Conservation (phyloP, 1,140 invertebrate genomes). For the Schlechtendalia chinensis region DNA sequence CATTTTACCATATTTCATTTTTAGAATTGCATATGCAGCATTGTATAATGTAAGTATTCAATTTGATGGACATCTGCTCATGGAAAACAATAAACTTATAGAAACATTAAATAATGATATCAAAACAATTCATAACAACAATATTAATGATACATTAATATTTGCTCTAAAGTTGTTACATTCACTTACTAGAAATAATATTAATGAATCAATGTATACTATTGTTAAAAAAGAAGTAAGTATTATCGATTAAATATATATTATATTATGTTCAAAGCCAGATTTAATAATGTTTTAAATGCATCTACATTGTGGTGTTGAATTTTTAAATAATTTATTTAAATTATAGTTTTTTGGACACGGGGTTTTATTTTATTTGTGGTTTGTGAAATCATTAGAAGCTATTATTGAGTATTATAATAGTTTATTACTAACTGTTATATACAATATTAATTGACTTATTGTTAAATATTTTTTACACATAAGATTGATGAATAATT, state of each 20-base stretch:
- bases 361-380: not conserved
- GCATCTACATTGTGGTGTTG: too few species aligned
- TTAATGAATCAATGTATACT: constrained; percentile 3
- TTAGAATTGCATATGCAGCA: not conserved
- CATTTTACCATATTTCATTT: not conserved
- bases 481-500: not conserved
- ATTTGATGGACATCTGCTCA: constrained; percentile 13
- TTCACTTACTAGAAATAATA: not conserved
- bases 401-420: not conserved
- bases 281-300: not conserved
- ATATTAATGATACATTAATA: not conserved
- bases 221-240: constrained; percentile 19
- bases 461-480: not conserved
- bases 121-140: not conserved
- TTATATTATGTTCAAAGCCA: not conserved
- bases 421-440: not conserved
- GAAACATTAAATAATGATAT: constrained; percentile 15
- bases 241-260: not conserved
- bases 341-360: not conserved
- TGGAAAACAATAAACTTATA: constrained; percentile 14
- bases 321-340: not conserved
- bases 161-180: not conserved
- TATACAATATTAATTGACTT: not conserved
- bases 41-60: constrained; percentile 26
- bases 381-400: not conserved